These are phyloP conservation scores for Eupeodes luniger DNA, from an alignment of 2,888 invertebrate genomes.

Conservation along the genomic window DNA sequence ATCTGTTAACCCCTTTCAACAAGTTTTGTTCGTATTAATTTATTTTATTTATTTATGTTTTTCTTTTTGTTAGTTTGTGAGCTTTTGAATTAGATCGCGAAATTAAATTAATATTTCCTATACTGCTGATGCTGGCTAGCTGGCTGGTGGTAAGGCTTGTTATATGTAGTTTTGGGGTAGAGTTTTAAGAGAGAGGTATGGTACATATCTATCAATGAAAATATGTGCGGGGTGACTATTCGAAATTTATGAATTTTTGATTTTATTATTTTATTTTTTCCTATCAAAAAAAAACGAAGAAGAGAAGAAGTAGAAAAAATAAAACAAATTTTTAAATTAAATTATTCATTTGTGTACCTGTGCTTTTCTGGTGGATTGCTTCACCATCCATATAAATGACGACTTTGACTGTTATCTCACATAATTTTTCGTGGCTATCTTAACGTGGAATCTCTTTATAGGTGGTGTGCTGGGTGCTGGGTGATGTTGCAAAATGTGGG, in stretches of 20 bases:
- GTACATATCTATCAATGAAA: constrained; percentile 60
- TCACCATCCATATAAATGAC: constrained; percentile 41
- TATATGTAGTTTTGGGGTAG: neutral
- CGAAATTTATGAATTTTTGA: constrained; percentile 49
- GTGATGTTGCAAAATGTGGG: constrained; percentile 62
- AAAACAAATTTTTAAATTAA: neutral
- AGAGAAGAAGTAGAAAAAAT: no score
- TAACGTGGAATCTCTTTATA: constrained; percentile 62
- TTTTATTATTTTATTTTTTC: constrained; percentile 25
- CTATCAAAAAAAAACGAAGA: neutral
- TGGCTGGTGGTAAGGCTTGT: constrained; percentile 14
- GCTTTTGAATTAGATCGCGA: constrained; percentile 63
- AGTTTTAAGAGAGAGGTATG: neutral
- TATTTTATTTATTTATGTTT: constrained; percentile 38
- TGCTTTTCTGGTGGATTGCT: constrained; percentile 45
- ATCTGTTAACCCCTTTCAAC: constrained; percentile 71
- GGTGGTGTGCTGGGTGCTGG: constrained; percentile 9
- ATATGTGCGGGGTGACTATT: constrained; percentile 59
- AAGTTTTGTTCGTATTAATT: constrained; percentile 59
- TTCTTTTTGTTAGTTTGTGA: constrained; percentile 17
- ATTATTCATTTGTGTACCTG: constrained; percentile 31
- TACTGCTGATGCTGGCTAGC: neutral
- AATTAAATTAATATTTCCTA: constrained; percentile 47
- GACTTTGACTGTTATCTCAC: constrained; percentile 67
- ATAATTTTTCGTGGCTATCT: constrained; percentile 70